phyloP scores from a whole-genome alignment of 2,113 vertebrate species.

The Carassius auratus region DNA sequence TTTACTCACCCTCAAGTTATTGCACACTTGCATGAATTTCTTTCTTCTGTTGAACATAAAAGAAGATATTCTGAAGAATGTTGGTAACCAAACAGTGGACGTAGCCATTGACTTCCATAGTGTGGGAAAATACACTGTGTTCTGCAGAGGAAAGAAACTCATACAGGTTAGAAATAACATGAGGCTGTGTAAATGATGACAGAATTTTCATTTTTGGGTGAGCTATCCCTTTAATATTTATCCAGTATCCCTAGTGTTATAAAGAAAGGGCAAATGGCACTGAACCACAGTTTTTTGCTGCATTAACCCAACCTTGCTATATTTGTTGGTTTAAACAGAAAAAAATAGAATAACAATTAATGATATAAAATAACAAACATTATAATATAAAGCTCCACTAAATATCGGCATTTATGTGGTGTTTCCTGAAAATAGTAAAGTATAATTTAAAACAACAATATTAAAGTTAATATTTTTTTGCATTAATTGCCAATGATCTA shows the following conservation, averaged over 20 bases:
- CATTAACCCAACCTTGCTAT: background rate
- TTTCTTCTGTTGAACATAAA: background rate
- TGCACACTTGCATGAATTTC: background rate
- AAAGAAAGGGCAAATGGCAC: background rate
- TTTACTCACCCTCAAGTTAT: background rate
- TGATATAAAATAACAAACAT: background rate
- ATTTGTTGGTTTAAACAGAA: background rate
- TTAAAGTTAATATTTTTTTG: no score
- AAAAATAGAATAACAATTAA: background rate
- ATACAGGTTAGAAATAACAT: background rate
- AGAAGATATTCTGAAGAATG: background rate
- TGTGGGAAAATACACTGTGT: no score
- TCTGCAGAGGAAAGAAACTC: background rate
- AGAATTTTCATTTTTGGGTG: background rate
- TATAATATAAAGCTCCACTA: background rate
- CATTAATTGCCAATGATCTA: background rate
- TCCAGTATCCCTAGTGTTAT: background rate
- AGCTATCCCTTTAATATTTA: background rate
- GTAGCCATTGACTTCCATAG: background rate
- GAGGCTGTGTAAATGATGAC: background rate
- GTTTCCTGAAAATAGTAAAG: background rate
- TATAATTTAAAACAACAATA: background rate
- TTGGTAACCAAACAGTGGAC: background rate
- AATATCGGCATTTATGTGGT: background rate
- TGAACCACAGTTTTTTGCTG: background rate